phyloP scores from a whole-genome alignment of 2,888 invertebrate genomes.

The Coleophora flavipennella region DNA sequence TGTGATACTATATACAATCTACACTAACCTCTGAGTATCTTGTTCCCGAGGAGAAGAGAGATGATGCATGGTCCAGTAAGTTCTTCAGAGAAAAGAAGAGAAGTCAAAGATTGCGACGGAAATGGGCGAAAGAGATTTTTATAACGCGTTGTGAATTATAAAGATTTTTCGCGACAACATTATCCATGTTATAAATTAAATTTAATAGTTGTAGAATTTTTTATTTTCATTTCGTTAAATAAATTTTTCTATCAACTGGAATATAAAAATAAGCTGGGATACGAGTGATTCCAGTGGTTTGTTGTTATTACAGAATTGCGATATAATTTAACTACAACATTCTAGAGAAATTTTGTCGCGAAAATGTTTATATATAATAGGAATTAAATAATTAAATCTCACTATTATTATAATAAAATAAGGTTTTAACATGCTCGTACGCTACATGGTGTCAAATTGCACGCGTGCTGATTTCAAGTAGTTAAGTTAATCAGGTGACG shows the following conservation, averaged over 20 bases:
- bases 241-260: too few relatives aligned
- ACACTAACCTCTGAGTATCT: too few relatives aligned
- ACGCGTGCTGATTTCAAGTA: constrained; percentile 52
- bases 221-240: too few relatives aligned
- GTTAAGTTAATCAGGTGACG: constrained; percentile 9
- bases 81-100: constrained; percentile 24
- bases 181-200: constrained; percentile 22
- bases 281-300: neutral
- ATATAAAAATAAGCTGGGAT: too few relatives aligned
- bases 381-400: constrained; percentile 54
- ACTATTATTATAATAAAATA: constrained; percentile 32
- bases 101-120: constrained; percentile 24
- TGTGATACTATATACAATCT: constrained; percentile 32
- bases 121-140: constrained; percentile 55
- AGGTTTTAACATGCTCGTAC: constrained; percentile 56
- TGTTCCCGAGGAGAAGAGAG: neutral
- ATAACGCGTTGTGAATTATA: constrained; percentile 64
- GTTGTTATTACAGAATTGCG: neutral
- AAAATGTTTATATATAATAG: constrained; percentile 37
- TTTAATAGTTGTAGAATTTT: too few relatives aligned
- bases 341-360: constrained; percentile 40
- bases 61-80: neutral
- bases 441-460: constrained; percentile 63
- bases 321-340: constrained; percentile 3
- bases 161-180: constrained; percentile 43